Percentiles rank a stretch among this genome's conserved stretches.
phyloP scores from a whole-genome alignment of 2,113 vertebrate species.

The Hippopotamus amphibius region DNA sequence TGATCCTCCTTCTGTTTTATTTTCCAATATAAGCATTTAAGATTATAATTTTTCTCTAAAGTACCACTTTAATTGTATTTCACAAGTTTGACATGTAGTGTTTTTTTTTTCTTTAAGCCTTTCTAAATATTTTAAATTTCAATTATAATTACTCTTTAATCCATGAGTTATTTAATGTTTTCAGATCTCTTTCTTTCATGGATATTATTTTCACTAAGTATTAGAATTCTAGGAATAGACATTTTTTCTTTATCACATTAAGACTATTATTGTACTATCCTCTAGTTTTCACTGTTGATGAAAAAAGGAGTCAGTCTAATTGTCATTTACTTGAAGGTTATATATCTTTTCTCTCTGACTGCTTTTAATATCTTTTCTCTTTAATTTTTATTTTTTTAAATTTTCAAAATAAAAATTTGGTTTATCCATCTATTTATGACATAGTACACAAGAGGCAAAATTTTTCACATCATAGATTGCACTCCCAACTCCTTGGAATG shows the following conservation, averaged over 20 bases:
- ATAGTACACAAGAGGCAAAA: conserved; percentile 55
- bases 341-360: background rate
- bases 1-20: background rate
- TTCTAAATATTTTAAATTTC: background rate
- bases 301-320: background rate
- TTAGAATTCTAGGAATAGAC: background rate
- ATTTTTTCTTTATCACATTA: background rate
- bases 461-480: conserved; percentile 60
- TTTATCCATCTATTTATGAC: conserved; percentile 85
- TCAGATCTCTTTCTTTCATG: background rate
- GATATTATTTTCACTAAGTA: background rate
- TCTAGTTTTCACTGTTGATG: background rate
- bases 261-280: background rate
- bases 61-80: conserved; percentile 13
- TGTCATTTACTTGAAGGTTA: background rate
- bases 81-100: background rate
- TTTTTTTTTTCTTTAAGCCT: background rate
- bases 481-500: conserved; percentile 54
- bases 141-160: background rate
- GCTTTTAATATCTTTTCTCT: background rate
- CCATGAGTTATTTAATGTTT: background rate
- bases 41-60: background rate
- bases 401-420: conserved; percentile 77
- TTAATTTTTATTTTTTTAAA: background rate
- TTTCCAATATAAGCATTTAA: background rate